A percentile compares a stretch with the other conserved stretches of the same genome.
Conservation (phyloP, 2,113 vertebrate genomes). For the Naja naja region DNA sequence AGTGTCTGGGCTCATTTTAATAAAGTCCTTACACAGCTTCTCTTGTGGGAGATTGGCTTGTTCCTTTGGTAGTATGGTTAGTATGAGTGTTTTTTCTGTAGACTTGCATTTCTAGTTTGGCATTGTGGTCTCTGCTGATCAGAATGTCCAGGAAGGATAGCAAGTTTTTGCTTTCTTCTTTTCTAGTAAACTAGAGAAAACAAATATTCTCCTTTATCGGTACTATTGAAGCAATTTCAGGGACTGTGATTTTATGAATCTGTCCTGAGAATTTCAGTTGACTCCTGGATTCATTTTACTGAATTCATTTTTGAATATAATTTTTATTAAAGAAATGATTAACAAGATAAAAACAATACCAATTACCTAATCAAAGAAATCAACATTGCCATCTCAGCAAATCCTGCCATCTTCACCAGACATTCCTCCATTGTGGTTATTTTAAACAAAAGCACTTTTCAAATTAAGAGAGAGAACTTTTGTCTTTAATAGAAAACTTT, state of each 20-base stretch:
- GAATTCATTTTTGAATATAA: neutral
- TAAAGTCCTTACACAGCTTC: too few species aligned
- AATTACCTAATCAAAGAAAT: neutral
- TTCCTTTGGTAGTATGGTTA: too few species aligned
- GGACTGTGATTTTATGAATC: neutral
- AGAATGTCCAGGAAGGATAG: too few species aligned
- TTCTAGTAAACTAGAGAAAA: too few species aligned
- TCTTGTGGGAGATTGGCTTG: too few species aligned
- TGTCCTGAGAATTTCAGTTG: neutral
- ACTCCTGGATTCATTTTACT: neutral
- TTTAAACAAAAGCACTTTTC: neutral
- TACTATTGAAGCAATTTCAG: neutral
- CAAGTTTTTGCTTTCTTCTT: too few species aligned
- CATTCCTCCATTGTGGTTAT: neutral
- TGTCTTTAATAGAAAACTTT: neutral
- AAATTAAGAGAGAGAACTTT: neutral
- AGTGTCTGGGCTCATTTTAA: too few species aligned
- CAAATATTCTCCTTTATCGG: too few species aligned
- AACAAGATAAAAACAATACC: neutral
- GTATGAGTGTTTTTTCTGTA: too few species aligned
- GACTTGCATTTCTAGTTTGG: too few species aligned
- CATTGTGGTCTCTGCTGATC: too few species aligned
- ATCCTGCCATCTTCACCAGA: neutral
- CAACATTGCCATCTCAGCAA: neutral
- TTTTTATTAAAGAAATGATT: neutral